Evolutionary conservation across 2,888 invertebrate species (phyloP).

Genomic region (Ophioninae sp.): DNA sequence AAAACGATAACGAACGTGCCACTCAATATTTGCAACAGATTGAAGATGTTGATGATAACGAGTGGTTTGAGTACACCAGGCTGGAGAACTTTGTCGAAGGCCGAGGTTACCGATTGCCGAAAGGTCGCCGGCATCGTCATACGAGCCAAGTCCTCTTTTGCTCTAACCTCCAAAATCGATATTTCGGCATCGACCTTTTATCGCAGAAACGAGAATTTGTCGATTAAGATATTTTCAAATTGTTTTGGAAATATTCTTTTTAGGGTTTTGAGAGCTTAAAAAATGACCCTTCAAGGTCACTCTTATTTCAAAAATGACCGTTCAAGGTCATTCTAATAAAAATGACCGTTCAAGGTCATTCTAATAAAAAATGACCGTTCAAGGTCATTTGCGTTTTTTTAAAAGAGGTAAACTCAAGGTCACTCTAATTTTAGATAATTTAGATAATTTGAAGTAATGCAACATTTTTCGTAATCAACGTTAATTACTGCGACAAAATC

Average conservation of each 20-base stretch:
- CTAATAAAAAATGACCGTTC: too few species aligned
- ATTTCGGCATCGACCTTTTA: conserved; percentile 71
- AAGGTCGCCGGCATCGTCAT: conserved; percentile 64
- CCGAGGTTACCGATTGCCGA: conserved; percentile 63
- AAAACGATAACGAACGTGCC: conserved; percentile 91
- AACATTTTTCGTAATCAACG: neutral
- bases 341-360: too few species aligned
- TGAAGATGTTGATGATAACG: conserved; percentile 88
- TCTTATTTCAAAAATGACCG: neutral
- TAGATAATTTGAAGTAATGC: neutral
- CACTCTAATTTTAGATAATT: too few species aligned
- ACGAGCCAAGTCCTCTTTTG: conserved; percentile 67
- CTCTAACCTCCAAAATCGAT: conserved; percentile 67
- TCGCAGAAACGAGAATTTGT: neutral
- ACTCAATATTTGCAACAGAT: conserved; percentile 87
- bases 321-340: too few species aligned
- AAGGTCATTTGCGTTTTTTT: too few species aligned
- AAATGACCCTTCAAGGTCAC: neutral
- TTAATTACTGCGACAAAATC: neutral
- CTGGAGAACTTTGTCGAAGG: conserved; percentile 80
- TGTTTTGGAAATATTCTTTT: neutral
- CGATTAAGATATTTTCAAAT: neutral
- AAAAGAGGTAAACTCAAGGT: too few species aligned
- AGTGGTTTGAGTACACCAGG: conserved; percentile 88
- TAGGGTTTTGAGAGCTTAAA: neutral